These are phyloP conservation scores for Chiridota heheva DNA, from an alignment of 35 echinoderm and acorn worm species.

Conservation along the genomic window DNA sequence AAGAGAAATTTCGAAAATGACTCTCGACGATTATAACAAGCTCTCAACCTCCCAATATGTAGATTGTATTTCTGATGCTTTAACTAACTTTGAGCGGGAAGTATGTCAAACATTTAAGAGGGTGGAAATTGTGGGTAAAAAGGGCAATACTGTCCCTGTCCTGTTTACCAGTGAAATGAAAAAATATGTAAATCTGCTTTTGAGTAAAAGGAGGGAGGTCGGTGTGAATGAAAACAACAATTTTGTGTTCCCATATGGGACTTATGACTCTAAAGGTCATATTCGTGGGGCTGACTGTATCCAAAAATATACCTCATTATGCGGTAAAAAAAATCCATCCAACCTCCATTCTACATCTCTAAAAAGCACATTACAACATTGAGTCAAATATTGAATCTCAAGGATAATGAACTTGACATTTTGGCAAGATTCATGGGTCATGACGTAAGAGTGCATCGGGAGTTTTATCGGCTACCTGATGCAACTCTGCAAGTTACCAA, in stretches of 20 bases:
- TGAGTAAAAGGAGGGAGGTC: constrained; percentile 3
- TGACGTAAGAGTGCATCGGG: constrained; percentile 46
- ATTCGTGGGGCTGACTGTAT: constrained; percentile 61
- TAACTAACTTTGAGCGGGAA: constrained; percentile 56
- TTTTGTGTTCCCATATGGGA: constrained; percentile 7
- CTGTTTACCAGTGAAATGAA: constrained; percentile 54
- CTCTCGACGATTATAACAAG: constrained; percentile 37
- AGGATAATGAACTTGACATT: constrained; percentile 32
- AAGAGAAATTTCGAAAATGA: constrained; percentile 69
- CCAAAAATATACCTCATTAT: constrained; percentile 33
- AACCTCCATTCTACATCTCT: constrained; percentile 46
- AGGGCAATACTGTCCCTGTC: constrained; percentile 39
- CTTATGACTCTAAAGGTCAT: not conserved
- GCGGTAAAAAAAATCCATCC: constrained; percentile 42
- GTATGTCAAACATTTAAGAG: constrained; percentile 35
- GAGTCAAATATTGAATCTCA: constrained; percentile 46
- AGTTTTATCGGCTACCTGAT: constrained; percentile 49
- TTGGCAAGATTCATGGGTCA: constrained; percentile 46
- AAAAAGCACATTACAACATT: constrained; percentile 58
- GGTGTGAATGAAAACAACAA: constrained; percentile 7
- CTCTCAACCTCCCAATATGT: not conserved
- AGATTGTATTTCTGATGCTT: constrained; percentile 29
- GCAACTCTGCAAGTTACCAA: constrained; percentile 41
- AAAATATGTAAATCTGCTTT: constrained; percentile 9
- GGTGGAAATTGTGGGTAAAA: constrained; percentile 61